Evolutionary conservation across 2,797 vertebrate species (phyloP).

Genomic region (Gymnopithys bicolor): DNA sequence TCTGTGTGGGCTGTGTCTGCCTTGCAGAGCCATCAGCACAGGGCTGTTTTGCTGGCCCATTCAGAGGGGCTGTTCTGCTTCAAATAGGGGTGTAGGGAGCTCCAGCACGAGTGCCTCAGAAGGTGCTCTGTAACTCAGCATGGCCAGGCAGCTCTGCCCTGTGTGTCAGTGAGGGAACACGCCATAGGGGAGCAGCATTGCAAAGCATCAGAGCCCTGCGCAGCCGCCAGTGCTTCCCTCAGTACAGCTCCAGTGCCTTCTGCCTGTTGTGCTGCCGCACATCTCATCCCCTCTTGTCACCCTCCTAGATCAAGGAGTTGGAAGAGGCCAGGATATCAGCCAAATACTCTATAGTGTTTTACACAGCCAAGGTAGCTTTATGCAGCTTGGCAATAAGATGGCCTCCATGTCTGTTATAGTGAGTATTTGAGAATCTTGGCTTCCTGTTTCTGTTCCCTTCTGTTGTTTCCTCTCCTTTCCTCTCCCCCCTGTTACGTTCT

Average conservation of each 20-base stretch:
- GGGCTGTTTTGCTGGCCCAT: not conserved
- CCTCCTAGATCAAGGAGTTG: not conserved
- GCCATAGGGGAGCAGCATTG: slow-evolving; percentile 14
- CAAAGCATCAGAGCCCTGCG: not conserved
- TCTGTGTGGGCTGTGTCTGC: not conserved
- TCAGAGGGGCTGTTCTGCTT: not conserved
- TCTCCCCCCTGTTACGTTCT: not conserved
- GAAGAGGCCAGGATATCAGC: not conserved
- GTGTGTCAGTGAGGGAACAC: not conserved
- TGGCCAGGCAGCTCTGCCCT: fast-evolving
- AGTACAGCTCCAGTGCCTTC: not conserved
- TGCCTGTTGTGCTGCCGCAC: not conserved
- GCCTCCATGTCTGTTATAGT: not conserved
- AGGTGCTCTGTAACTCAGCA: not conserved
- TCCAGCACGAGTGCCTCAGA: not conserved
- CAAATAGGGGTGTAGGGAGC: not conserved
- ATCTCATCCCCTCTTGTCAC: not conserved
- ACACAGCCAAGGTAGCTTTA: not conserved
- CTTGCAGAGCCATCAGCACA: not conserved
- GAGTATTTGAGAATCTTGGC: slow-evolving; percentile 20
- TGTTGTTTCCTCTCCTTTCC: not conserved
- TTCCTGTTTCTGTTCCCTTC: not conserved
- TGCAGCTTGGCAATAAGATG: not conserved
- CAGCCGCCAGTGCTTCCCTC: not conserved
- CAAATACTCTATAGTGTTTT: not conserved